Base-by-base conservation (phyloP, 2,113 vertebrate species). In the Varanus salvator region DNA sequence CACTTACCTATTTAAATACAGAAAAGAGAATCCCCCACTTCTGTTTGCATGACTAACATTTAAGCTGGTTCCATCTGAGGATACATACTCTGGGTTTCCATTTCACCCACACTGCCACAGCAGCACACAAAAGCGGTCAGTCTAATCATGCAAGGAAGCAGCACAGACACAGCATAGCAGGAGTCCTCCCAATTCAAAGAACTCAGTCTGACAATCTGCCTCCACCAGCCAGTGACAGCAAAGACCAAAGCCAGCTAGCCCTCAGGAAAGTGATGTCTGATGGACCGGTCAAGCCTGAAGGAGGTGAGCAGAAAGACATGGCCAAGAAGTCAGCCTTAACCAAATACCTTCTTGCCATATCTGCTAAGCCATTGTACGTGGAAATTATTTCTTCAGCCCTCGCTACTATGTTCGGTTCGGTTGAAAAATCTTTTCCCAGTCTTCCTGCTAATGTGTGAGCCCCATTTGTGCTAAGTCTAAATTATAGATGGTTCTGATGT, bases 81-180 rank as follows among this genome's bases (percentile, higher is more conserved):
- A 98, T 98, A 97, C 97, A 97, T 97, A 98, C 96, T 99, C 97
- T 98, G 98, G 98, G 98, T 98, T 98, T 99, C 98, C 99, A 99
- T 99, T 97, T 98, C 97, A 98, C 98, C 97, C 97, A 98, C 97
- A 97, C 97, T 95, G 97, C 97, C 97, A 97, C 96, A 97, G 97
- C 98, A 98, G 98, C 97, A 98, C 98, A 98, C 96, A 98, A 97
- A 97, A 98, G 97, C 98, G 97, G 94, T 97, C 97, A 98, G 97
- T 97, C 97, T 97, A 98, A 97, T 97, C 98, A 98, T 98, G 97
- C 97, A 97, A 97, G 97, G 97, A 98, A 98, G 97, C 98, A 98
- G 96, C 98, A 99, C 98, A 98, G 99, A 97, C 99, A 99, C 98
- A 99, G 98, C 98, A 97, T 99, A 98, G 98, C 97, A 97, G 99